Evolutionary conservation across 1,140 invertebrate genomes (phyloP).

Genomic region (Sipha flava): DNA sequence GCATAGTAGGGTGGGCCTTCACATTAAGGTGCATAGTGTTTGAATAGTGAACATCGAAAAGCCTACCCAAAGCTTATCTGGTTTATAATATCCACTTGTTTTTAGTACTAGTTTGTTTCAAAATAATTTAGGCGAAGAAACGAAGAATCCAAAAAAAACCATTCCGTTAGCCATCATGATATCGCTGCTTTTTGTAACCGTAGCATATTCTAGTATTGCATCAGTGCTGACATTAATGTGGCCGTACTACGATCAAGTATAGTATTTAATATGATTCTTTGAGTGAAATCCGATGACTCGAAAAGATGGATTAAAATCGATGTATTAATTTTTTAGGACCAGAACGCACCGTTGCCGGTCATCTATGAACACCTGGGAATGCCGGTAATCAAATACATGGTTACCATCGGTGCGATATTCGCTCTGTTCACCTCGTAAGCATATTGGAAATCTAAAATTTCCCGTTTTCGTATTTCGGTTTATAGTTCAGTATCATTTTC

Average conservation of each 20-base stretch:
- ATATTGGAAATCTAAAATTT: too few species aligned
- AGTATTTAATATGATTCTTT: not conserved
- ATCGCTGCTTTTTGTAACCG: slow-evolving; percentile 70
- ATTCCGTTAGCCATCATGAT: slow-evolving; percentile 82
- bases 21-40: too few species aligned
- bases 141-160: slow-evolving; percentile 74
- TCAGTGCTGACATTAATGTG: slow-evolving; percentile 77
- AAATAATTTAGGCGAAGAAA: slow-evolving; percentile 48
- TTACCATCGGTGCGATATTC: slow-evolving; percentile 57
- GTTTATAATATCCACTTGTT: too few species aligned
- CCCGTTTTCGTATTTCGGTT: too few species aligned
- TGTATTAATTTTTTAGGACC: too few species aligned
- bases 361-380: slow-evolving; percentile 66
- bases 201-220: slow-evolving; percentile 81
- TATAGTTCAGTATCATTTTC: too few species aligned
- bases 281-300: too few species aligned
- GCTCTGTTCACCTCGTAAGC: slow-evolving; percentile 31
- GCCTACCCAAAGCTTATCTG: too few species aligned
- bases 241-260: slow-evolving; percentile 71
- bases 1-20: too few species aligned
- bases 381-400: slow-evolving; percentile 75
- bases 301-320: too few species aligned
- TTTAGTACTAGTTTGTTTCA: too few species aligned
- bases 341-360: slow-evolving; percentile 65
- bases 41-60: too few species aligned